phyloP scores from a whole-genome alignment of 2,797 vertebrate species.

The Linurgus olivaceus region DNA sequence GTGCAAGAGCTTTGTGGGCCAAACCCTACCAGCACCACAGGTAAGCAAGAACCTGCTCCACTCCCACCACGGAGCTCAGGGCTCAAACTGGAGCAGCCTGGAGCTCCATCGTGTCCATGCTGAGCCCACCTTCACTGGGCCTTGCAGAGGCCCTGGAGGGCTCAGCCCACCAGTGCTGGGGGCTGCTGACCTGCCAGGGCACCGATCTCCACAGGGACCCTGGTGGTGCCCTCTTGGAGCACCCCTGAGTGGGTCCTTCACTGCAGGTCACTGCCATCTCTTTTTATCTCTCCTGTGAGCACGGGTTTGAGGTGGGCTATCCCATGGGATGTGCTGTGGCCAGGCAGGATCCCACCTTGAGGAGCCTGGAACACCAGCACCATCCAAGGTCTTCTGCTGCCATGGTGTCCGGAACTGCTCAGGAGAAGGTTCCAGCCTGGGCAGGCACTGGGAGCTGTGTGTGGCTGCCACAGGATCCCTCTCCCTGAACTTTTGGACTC shows the following conservation, averaged over 20 bases:
- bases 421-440: not conserved
- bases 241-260: not conserved
- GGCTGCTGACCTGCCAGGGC: not conserved
- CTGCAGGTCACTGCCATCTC: fast-evolving
- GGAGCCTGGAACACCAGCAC: not conserved
- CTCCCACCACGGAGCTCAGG: not conserved
- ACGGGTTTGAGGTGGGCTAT: not conserved
- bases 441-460: fast-evolving
- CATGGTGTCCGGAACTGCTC: not conserved
- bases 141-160: not conserved
- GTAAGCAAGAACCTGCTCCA: not conserved
- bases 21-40: not conserved
- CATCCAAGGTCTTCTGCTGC: not conserved
- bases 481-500: not conserved
- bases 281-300: fast-evolving
- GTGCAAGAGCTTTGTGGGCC: not conserved
- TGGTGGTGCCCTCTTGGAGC: not conserved
- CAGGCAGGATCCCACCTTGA: not conserved
- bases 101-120: fast-evolving
- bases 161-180: not conserved
- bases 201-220: not conserved
- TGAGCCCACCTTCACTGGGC: not conserved
- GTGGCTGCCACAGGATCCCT: not conserved
- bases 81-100: not conserved
- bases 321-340: fast-evolving